Evolutionary conservation across 2,888 invertebrate genomes (phyloP), one percentile per base, ranked within the genome.

Genomic region (Bellardia bayeri): DNA sequence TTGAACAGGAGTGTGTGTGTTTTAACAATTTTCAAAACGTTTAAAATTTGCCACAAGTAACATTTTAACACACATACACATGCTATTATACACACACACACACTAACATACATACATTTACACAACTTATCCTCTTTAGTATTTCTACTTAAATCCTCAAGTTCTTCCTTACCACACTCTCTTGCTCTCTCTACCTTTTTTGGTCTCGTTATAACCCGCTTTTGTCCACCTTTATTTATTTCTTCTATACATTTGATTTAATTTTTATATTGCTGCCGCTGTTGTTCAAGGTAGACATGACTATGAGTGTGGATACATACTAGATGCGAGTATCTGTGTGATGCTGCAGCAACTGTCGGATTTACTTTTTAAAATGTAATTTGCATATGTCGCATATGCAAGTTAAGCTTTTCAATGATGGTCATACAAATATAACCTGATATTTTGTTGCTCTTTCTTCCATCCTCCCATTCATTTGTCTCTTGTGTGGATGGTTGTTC

Each of bases 341-440:
- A 81, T 71, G 82, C 74, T 87, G 87, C 87, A 87, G 87, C 82
- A 87, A 87, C 84, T 87, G 87, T 87, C 84, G 87, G 87, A 85
- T 87, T 85, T 87, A 87, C 82, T 87, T 87, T 87, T 87, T 84
- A 82, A 87, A 87, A 85, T 87, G 87, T 87, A 87, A 87, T 87
- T 87, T 87, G 87, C 87, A 87, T 87, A 87, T 87, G 87, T 87
- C 87, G 87, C 81, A 86, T 86, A 85, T 87, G 81, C 72, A 87
- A 84, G 82, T 85, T 87, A 87, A 87, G 85, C 87, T 82, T 71
- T 84, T 37, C 87, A 82, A 87, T 82, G 78, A 66, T 87, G 87
- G 87, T 85, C 87, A 85, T 84, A 87, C 82, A 87, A 87, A 87
- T 66, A 85, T 87, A 87, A 87, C 72, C 78, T 78, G 63, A 1